These are phyloP conservation scores for Drosophila subobscura DNA, from an alignment of 1,140 invertebrate genomes.

Conservation along the genomic window DNA sequence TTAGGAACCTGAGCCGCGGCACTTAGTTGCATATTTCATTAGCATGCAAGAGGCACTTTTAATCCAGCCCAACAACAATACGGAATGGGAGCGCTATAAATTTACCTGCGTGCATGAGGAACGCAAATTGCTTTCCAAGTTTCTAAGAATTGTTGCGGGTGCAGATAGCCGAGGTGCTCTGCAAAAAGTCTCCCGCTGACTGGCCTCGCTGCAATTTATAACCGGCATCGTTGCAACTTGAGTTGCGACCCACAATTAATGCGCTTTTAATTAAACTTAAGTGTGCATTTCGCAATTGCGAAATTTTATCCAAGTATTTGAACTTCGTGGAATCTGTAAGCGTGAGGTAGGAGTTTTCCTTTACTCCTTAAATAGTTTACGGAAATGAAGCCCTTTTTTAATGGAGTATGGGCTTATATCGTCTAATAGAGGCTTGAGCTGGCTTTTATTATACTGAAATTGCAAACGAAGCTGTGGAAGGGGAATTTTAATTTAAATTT, in stretches of 20 bases:
- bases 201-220: constrained; percentile 53
- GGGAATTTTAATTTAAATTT: constrained; percentile 14
- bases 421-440: constrained; percentile 35
- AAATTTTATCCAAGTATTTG: constrained; percentile 66
- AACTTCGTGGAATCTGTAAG: constrained; percentile 16
- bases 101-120: constrained; percentile 44
- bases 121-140: constrained; percentile 68
- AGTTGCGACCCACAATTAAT: constrained; percentile 72
- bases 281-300: constrained; percentile 76
- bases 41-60: constrained; percentile 63
- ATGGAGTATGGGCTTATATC: constrained; percentile 26
- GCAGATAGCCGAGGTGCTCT: constrained; percentile 42
- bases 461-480: constrained; percentile 34
- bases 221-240: constrained; percentile 31
- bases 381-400: constrained; percentile 25
- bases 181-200: constrained; percentile 32
- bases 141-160: constrained; percentile 61
- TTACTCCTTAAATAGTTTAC: constrained; percentile 48
- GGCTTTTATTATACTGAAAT: constrained; percentile 74
- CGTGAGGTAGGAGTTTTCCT: constrained; percentile 12
- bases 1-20: constrained; percentile 50
- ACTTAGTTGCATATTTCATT: constrained; percentile 77
- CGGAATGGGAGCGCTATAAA: constrained; percentile 48
- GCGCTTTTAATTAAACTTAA: constrained; percentile 79
- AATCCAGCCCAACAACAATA: constrained; percentile 46